Conservation (phyloP, 1,140 invertebrate species). For the Drosophila funebris region DNA sequence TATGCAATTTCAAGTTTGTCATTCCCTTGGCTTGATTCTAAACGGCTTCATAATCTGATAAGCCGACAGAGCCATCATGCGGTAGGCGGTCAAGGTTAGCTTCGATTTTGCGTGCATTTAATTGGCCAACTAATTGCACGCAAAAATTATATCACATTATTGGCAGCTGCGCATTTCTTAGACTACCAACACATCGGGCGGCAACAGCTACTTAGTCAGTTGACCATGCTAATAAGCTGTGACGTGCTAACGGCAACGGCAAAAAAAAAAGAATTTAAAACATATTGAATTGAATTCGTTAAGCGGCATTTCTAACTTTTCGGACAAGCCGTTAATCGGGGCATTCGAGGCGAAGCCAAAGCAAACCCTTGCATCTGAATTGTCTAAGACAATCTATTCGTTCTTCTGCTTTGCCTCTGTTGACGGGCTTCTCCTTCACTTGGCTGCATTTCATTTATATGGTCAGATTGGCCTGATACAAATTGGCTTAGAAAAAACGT, state of each 20-base stretch:
- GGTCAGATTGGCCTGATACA: conserved; percentile 32
- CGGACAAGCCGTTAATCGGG: background rate
- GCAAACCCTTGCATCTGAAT: conserved; percentile 22
- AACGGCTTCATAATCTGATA: conserved; percentile 22
- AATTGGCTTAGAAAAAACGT: conserved; percentile 55
- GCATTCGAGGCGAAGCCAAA: conserved; percentile 43
- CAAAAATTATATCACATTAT: conserved; percentile 68
- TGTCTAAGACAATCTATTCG: background rate
- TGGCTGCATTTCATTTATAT: conserved; percentile 21
- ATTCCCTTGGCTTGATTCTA: conserved; percentile 1
- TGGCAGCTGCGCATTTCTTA: conserved; percentile 44
- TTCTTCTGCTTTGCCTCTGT: background rate
- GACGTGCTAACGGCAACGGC: no score
- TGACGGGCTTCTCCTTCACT: conserved; percentile 39
- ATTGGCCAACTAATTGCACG: conserved; percentile 52
- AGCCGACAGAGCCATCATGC: conserved; percentile 11
- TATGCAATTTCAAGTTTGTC: conserved; percentile 10
- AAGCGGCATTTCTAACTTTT: no score
- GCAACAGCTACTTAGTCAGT: no score
- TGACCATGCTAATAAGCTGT: conserved; percentile 54
- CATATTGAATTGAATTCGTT: no score
- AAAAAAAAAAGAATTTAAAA: background rate
- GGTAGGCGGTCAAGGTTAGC: conserved; percentile 58
- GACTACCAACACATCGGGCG: background rate
- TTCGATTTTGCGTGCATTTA: conserved; percentile 68